Percentiles rank a stretch among this genome's conserved stretches.
phyloP scores from a whole-genome alignment of 1,140 invertebrate species.

The Ladona fulva region DNA sequence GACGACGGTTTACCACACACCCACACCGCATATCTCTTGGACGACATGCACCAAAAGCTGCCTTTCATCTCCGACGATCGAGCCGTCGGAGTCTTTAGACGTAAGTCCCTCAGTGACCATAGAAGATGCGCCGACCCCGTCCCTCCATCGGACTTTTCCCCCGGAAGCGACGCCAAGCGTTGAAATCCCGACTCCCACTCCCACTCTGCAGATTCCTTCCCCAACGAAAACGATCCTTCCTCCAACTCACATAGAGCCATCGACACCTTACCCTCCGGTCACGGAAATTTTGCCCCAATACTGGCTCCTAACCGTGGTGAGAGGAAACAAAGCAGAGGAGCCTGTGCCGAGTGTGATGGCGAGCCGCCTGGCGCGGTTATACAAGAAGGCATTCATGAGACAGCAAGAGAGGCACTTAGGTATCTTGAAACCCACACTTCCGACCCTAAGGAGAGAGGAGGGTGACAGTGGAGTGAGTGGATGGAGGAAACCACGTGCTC shows the following conservation, averaged over 20 bases:
- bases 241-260: not conserved
- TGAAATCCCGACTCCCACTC: conserved; percentile 19
- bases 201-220: conserved; percentile 16
- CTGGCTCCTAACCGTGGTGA: conserved; percentile 68
- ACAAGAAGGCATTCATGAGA: conserved; percentile 42
- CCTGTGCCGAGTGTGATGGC: conserved; percentile 36
- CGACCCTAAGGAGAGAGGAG: conserved; percentile 14
- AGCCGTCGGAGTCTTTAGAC: not conserved
- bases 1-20: conserved; percentile 45
- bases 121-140: not conserved
- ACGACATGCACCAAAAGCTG: not conserved
- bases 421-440: conserved; percentile 33
- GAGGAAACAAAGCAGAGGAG: conserved; percentile 30
- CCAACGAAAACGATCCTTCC: conserved; percentile 23
- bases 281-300: conserved; percentile 35
- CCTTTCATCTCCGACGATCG: conserved; percentile 11
- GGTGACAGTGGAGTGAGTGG: conserved; percentile 18
- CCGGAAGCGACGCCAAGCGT: conserved; percentile 20
- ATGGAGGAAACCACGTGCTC: conserved; percentile 19
- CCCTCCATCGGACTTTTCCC: not conserved
- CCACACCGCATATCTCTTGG: not conserved
- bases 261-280: not conserved
- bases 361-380: conserved; percentile 39
- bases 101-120: not conserved
- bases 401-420: conserved; percentile 62